Evolutionary conservation across 2,888 invertebrate species (phyloP).

Genomic region (Salticus scenicus): DNA sequence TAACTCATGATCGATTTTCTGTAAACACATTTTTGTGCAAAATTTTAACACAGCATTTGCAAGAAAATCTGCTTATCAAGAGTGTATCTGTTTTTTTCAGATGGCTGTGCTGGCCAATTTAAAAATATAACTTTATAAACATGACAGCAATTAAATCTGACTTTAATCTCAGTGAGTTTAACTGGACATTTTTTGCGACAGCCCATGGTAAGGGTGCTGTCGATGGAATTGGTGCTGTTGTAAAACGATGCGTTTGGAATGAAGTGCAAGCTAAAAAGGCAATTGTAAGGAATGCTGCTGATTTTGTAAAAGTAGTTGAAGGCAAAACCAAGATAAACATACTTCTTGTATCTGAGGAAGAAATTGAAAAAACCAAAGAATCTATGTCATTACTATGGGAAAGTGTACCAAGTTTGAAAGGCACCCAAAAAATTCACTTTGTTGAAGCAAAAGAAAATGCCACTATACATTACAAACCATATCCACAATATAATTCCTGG

Average conservation of each 20-base stretch:
- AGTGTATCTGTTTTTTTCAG: neutral
- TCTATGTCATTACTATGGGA: no score
- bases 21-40: neutral
- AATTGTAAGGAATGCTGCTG: conserved; percentile 7
- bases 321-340: neutral
- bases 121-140: conserved; percentile 4
- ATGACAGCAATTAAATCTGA: conserved; percentile 1
- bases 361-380: neutral
- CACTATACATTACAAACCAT: neutral
- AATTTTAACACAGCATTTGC: neutral
- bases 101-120: neutral
- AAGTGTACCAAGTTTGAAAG: conserved; percentile 1
- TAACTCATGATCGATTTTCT: conserved; percentile 7
- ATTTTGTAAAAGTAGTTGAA: neutral
- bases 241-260: neutral
- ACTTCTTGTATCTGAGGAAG: neutral
- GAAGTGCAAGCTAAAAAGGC: conserved; percentile 1
- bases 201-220: conserved; percentile 8
- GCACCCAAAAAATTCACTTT: conserved; percentile 2
- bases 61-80: neutral
- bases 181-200: neutral
- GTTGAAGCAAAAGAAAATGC: neutral
- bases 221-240: conserved; percentile 16
- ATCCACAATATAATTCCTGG: neutral
- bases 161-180: no score